A percentile compares a stretch with the other conserved stretches of the same genome.
phyloP scores from a whole-genome alignment of 2,888 invertebrate species.

The Netelia inedita region DNA sequence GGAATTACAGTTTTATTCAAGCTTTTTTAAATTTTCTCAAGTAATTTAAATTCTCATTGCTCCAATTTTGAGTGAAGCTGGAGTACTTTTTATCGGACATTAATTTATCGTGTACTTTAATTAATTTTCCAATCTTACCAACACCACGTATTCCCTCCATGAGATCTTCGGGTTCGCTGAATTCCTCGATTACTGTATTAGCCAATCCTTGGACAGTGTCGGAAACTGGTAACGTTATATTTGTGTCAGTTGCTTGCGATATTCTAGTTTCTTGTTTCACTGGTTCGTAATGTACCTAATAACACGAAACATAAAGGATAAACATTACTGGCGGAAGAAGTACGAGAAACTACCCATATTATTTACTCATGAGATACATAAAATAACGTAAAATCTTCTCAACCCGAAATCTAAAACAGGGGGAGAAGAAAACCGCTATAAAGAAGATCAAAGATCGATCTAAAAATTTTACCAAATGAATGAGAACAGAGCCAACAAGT shows the following conservation, averaged over 20 bases:
- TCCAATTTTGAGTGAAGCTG: neutral
- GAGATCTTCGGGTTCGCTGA: slow-evolving; percentile 94
- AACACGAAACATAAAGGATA: slow-evolving; percentile 17
- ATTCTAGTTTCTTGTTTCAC: slow-evolving; percentile 81
- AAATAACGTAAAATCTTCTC: neutral
- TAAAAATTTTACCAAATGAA: neutral
- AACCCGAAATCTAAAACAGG: neutral
- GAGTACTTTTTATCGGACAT: neutral
- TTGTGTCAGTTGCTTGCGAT: slow-evolving; percentile 82
- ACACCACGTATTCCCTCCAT: slow-evolving; percentile 94
- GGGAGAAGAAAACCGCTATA: neutral
- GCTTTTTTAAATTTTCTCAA: neutral
- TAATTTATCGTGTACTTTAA: neutral
- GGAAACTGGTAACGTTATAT: slow-evolving; percentile 78
- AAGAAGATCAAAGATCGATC: neutral
- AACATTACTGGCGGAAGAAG: neutral
- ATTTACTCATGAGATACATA: neutral
- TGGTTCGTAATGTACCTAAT: slow-evolving; percentile 83
- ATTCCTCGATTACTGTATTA: slow-evolving; percentile 89
- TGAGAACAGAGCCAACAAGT: neutral
- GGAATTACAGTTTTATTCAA: slow-evolving; percentile 3
- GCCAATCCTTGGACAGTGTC: slow-evolving; percentile 79
- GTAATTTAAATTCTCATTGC: neutral
- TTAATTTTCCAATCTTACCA: slow-evolving; percentile 86
- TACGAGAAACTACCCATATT: neutral